Evolutionary conservation across 2,888 invertebrate genomes (phyloP), one percentile per base, ranked within the genome.

Genomic region (Synanthedon vespiformis): DNA sequence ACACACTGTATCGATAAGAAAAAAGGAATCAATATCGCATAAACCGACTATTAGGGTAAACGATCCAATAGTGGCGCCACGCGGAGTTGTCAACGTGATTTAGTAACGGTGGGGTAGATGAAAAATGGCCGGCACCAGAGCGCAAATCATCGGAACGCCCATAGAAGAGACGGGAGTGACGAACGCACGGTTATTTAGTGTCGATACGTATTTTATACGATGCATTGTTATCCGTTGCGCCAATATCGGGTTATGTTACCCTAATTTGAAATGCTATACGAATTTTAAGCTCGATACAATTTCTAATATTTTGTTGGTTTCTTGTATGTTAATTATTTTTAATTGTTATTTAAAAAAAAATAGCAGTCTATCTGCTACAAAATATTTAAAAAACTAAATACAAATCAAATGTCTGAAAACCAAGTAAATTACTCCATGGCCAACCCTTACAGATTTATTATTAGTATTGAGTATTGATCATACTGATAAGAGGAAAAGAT

Each of bases 111-210:
- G 54, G 64, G 57, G 55, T 49, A 64, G 58, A 64, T 73, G 72
- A 73, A 72, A 72, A 72, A 73, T 71, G 54, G 62, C 59, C 47
- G 55, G 59, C 57, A 56, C 54, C 54, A 56, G 52, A 54, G 57
- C 65, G 70, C 71, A 72, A 71, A 71, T 70, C 70, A 71, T 70
- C 62, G 57, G 53, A 56, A 59, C 65, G 65, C 65, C 68, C 62
- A 61, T 61, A 61, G 62, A 57, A 52, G 55, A 53, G 57, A 57
- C 52, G 55, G 54, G 57, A 58, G 61, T 65, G 68, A 65, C 64
- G 66, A 58, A 62, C 63, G 57, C 56, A 56, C 55, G 54, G 60
- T 59, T 61, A 66, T 65, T 61, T 62, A 63, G 55, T 59, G 59
- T 55, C 34, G 40, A 52, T 40, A 48, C n/a, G 40, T 27, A 49